These are phyloP conservation scores for Rotaria macrura DNA, from an alignment of 2,888 invertebrate species.

Conservation along the genomic window DNA sequence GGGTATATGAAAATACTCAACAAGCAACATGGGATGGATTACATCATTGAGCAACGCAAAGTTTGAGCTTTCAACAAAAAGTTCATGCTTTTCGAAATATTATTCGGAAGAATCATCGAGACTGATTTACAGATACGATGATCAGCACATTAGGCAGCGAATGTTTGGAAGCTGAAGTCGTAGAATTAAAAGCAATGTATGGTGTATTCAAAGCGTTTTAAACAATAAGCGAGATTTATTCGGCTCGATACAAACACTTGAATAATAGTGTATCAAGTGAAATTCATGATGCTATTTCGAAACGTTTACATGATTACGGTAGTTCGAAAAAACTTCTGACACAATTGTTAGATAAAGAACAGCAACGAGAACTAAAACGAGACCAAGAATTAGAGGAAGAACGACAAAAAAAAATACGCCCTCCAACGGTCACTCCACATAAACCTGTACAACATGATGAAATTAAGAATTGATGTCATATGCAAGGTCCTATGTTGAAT, in stretches of 20 bases:
- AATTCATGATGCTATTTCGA: not conserved
- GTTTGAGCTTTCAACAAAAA: not conserved
- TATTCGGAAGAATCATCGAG: not conserved
- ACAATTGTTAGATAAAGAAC: not conserved
- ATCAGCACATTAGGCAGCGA: not conserved
- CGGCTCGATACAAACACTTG: not conserved
- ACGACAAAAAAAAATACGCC: not conserved
- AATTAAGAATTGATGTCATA: too few species aligned
- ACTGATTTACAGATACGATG: not conserved
- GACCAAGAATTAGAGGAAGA: not conserved
- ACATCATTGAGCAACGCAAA: not conserved
- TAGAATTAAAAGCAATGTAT: not conserved
- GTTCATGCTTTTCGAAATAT: not conserved
- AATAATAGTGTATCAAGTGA: not conserved
- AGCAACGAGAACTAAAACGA: not conserved
- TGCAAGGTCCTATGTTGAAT: too few species aligned
- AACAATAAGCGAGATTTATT: too few species aligned
- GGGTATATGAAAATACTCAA: not conserved
- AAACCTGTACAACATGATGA: not conserved
- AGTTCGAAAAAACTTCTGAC: not conserved
- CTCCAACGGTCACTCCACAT: not conserved
- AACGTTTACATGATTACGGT: not conserved
- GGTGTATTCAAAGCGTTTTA: not conserved
- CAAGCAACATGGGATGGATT: not conserved
- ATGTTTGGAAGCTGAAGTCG: not conserved